These are phyloP conservation scores for Harpagoxenus sublaevis DNA, from an alignment of 2,888 invertebrate species.

Conservation along the genomic window DNA sequence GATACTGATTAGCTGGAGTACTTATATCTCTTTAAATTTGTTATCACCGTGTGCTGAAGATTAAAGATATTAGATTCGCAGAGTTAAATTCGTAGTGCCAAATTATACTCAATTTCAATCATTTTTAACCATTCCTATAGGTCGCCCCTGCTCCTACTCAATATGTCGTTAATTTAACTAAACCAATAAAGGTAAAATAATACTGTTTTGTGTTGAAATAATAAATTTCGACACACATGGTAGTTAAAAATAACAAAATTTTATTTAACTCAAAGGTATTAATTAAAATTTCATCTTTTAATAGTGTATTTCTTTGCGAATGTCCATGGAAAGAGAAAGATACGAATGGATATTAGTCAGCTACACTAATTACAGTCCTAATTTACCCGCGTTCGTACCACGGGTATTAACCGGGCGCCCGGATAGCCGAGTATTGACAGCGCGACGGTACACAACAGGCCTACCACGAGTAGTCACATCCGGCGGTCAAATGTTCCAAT, in stretches of 20 bases:
- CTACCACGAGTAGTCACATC: constrained; percentile 28
- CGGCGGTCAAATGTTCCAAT: constrained; percentile 31
- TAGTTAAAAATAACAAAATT: too few relatives aligned
- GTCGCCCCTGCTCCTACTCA: too few relatives aligned
- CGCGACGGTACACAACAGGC: background rate
- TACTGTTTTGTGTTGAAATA: too few relatives aligned
- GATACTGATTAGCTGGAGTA: background rate
- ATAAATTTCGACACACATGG: too few relatives aligned
- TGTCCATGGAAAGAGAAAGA: background rate
- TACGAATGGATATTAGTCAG: constrained; percentile 2
- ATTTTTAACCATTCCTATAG: too few relatives aligned
- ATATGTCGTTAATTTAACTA: too few relatives aligned
- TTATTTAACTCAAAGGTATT: too few relatives aligned
- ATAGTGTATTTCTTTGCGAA: background rate
- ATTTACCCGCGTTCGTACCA: background rate
- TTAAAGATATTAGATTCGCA: background rate
- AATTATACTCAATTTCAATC: too few relatives aligned
- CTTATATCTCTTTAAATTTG: background rate
- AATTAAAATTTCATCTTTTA: too few relatives aligned
- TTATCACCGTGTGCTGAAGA: too few relatives aligned
- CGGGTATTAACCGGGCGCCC: constrained; percentile 21
- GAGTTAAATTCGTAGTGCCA: background rate
- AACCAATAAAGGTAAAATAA: too few relatives aligned
- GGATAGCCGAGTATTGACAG: constrained; percentile 39
- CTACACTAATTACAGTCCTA: constrained; percentile 12